Conservation (phyloP, 2,888 invertebrate genomes). For the Eueremaeus valkanovi region DNA sequence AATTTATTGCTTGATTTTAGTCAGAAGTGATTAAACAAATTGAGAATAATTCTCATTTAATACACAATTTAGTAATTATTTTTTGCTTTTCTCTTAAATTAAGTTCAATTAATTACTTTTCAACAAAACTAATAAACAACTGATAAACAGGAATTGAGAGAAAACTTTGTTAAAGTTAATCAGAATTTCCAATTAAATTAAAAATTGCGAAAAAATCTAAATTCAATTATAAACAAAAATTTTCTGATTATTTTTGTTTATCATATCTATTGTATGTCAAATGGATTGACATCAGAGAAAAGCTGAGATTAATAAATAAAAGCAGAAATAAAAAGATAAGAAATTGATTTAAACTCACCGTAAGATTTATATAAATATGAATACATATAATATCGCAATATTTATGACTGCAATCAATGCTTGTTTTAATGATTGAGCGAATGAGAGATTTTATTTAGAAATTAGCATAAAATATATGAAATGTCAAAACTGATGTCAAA, state of each 20-base stretch:
- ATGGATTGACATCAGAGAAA: background rate
- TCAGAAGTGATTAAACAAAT: background rate
- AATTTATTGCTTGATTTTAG: background rate
- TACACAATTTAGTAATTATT: background rate
- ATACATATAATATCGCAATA: too few relatives aligned
- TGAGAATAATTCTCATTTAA: background rate
- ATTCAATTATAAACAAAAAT: background rate
- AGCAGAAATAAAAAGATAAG: background rate
- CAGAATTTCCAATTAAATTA: too few relatives aligned
- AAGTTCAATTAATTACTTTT: background rate
- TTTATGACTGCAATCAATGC: background rate
- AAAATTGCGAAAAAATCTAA: too few relatives aligned
- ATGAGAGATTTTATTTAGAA: background rate
- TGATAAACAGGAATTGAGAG: too few relatives aligned
- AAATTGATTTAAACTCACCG: background rate
- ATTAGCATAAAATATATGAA: background rate
- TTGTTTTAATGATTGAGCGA: background rate
- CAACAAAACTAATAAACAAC: background rate
- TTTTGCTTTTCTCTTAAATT: background rate
- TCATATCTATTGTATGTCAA: background rate
- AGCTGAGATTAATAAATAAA: background rate
- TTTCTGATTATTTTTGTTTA: background rate
- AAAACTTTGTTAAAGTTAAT: too few relatives aligned
- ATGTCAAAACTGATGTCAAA: conserved; percentile 10
- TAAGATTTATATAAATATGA: background rate